Evolutionary conservation across 2,113 vertebrate genomes (phyloP).

Genomic region (Nothocercus julius): DNA sequence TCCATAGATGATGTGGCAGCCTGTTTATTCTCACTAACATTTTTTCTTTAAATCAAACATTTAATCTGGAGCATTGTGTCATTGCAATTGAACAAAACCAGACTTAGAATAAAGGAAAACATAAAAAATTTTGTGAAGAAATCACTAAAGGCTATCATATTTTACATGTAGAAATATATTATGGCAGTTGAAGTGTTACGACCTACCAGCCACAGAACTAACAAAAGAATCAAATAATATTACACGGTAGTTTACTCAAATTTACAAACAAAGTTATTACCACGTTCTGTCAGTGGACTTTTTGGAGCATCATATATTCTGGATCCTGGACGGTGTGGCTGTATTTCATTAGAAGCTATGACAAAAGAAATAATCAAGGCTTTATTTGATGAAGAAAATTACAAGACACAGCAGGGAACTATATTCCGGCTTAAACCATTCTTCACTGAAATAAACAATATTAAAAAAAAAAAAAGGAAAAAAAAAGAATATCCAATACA

Average conservation of each 20-base stretch:
- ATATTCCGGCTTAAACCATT: background rate
- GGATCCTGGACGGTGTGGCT: constrained; percentile 51
- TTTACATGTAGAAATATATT: background rate
- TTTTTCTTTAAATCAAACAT: background rate
- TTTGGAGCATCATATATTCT: constrained; percentile 68
- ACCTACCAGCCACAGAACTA: background rate
- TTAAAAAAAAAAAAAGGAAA: background rate
- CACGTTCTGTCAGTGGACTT: constrained; percentile 65
- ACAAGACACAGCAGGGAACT: background rate
- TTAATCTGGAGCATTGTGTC: background rate
- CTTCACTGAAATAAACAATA: background rate
- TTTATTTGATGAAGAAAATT: constrained; percentile 29
- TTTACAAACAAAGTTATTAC: constrained; percentile 72
- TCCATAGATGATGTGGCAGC: background rate
- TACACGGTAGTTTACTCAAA: background rate
- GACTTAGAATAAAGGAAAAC: background rate
- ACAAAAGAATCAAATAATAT: background rate
- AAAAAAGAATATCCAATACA: background rate
- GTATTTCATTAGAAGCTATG: constrained; percentile 74
- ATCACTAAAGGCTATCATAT: background rate
- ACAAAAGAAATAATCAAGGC: constrained; percentile 64
- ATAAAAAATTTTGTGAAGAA: background rate
- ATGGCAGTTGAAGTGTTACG: background rate
- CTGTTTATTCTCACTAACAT: background rate
- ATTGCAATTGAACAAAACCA: background rate